Evolutionary conservation across 2,113 vertebrate genomes (phyloP).

Genomic region (Oryctolagus cuniculus): DNA sequence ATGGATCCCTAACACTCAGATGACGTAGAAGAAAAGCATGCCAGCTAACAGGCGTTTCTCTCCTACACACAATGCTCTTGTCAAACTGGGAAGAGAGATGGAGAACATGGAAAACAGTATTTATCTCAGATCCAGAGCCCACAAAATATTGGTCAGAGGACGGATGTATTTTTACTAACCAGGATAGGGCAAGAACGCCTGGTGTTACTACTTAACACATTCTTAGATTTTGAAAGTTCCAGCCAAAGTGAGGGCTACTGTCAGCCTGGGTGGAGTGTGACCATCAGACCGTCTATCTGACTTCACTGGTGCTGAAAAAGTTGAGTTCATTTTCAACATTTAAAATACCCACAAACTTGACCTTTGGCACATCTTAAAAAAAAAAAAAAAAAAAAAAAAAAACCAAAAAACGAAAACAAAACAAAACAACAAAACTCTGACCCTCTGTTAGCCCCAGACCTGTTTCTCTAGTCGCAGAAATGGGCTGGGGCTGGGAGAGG

Average conservation of each 20-base stretch:
- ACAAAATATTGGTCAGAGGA: not conserved
- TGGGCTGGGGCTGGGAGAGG: not conserved
- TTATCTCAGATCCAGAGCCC: not conserved
- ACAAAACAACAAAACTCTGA: not conserved
- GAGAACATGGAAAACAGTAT: not conserved
- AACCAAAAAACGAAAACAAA: no score
- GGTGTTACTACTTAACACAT: not conserved
- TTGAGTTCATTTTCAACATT: slow-evolving; percentile 12
- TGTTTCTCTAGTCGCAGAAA: not conserved
- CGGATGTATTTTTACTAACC: not conserved
- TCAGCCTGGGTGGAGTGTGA: not conserved
- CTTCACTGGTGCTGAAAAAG: not conserved
- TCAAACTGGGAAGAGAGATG: not conserved
- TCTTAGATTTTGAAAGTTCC: slow-evolving; percentile 7
- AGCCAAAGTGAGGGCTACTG: not conserved
- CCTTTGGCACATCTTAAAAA: not conserved
- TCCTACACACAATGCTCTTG: not conserved
- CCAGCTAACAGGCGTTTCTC: not conserved
- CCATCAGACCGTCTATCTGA: not conserved
- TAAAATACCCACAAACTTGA: not conserved
- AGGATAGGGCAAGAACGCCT: not conserved
- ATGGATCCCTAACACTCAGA: not conserved
- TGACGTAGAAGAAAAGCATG: slow-evolving; percentile 1
- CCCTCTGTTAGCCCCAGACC: not conserved
- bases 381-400: no score